Percentiles rank a stretch among this genome's conserved stretches.
These are phyloP conservation scores for Phaenicophaeus curvirostris DNA, from an alignment of 2,797 vertebrate species.

Conservation along the genomic window DNA sequence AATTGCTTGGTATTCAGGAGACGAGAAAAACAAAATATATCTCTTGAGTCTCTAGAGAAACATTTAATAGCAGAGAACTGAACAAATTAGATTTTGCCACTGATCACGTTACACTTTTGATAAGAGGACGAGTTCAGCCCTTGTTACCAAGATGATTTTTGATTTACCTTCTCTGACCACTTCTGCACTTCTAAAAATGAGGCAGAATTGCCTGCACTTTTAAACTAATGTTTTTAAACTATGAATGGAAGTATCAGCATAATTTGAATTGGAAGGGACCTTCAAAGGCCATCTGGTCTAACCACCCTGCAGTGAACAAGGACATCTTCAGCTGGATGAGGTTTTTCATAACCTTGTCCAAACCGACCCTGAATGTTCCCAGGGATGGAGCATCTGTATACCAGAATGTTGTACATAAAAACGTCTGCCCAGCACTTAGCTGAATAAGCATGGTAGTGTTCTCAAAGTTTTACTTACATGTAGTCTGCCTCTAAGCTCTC, in stretches of 20 bases:
- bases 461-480: slow-evolving; percentile 84
- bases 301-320: too few relatives aligned
- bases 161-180: neutral
- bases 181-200: neutral
- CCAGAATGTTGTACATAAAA: neutral
- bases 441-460: fast-evolving
- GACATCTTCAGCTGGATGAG: too few relatives aligned
- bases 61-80: neutral
- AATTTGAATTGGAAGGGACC: neutral
- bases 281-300: too few relatives aligned
- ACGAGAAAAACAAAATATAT: neutral
- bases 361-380: neutral
- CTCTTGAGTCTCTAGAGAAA: neutral
- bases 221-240: neutral
- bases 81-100: neutral
- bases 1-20: neutral
- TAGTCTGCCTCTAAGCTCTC: slow-evolving; percentile 93
- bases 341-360: too few relatives aligned
- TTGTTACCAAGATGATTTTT: neutral
- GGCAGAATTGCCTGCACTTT: neutral
- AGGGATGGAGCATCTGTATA: neutral
- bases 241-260: neutral
- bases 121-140: neutral
- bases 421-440: neutral
- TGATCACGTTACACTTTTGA: neutral